Evolutionary conservation across 2,797 vertebrate species (phyloP), one percentile per base, ranked within the genome.

Genomic region (Macroramphosus scolopax): DNA sequence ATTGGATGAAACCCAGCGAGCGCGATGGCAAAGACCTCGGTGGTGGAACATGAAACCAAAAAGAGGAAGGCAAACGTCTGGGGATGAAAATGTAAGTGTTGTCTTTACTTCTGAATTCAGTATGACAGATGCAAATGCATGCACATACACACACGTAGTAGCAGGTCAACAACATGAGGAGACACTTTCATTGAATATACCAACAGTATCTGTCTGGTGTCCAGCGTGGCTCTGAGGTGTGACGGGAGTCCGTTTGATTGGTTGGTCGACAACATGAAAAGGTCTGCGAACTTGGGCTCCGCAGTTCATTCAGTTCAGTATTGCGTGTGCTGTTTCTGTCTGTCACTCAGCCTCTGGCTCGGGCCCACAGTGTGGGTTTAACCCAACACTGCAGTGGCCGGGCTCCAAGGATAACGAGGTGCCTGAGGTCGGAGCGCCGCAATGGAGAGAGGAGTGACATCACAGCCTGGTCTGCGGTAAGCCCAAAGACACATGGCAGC

Each of bases 401-500:
- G 1, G 42, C 61, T 85, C 77, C 84, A 85, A 80, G 71, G 68
- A 81, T 81, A 88, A 86, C 72, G 65, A 86, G 75, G 79, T 77
- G 82, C 74, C 72, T 78, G 81, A 82, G 81, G 77, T 80, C 46
- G 51, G 57, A 68, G 17, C 14, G 42, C 71, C 32, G 65, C 45
- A 16, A 25, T 8, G 30, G 43, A 57, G 74, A 36, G 46, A 14
- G 43, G 42, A 56, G 55, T 78, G 82, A 84, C 76, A 82, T 83
- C 81, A 80, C 64, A 34, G 69, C 51, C 54, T 41, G 50, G 62
- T 68, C 66, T 77, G 74, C 54, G 77, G 74, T 82, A 68, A 46
- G 62, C 49, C 29, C 1, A 65, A 36, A 75, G 67, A 68, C 68
- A 56, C 55, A 64, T 58, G 75, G 65, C 56, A 40, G 45, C 22